These are phyloP conservation scores for Sebastes iracundus DNA, from an alignment of 2,797 vertebrate species.

Conservation along the genomic window DNA sequence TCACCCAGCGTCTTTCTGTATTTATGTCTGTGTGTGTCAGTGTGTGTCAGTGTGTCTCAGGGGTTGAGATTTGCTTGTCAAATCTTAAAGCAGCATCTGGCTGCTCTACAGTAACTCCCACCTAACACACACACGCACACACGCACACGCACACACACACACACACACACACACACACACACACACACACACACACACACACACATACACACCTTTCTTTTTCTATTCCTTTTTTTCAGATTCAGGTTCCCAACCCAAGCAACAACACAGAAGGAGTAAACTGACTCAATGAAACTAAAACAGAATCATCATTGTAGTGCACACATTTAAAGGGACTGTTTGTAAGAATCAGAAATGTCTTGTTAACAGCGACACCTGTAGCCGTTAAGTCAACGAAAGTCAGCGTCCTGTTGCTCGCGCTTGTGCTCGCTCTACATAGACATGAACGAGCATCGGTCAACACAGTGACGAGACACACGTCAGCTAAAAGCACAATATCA, in stretches of 20 bases:
- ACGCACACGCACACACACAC: neutral
- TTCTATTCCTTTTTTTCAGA: neutral
- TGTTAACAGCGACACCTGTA: no score
- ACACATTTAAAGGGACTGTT: no score
- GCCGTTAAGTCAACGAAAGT: no score
- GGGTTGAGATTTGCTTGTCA: conserved; percentile 26
- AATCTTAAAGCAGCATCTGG: conserved; percentile 37
- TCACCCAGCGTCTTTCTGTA: neutral
- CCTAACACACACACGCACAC: neutral
- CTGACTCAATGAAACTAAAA: neutral
- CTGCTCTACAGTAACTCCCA: conserved; percentile 26
- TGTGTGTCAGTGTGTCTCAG: conserved; percentile 31
- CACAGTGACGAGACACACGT: no score
- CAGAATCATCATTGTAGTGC: neutral
- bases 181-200: neutral
- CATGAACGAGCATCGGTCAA: no score
- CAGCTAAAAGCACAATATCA: no score
- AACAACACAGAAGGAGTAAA: neutral
- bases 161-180: conserved; percentile 1
- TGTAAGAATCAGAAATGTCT: no score
- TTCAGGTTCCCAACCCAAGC: neutral
- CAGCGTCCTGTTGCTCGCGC: no score
- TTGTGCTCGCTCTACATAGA: no score
- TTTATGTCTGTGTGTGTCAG: neutral
- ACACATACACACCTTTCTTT: neutral